Conservation (phyloP, 2,113 vertebrate genomes). For the Oncorhynchus mykiss region DNA sequence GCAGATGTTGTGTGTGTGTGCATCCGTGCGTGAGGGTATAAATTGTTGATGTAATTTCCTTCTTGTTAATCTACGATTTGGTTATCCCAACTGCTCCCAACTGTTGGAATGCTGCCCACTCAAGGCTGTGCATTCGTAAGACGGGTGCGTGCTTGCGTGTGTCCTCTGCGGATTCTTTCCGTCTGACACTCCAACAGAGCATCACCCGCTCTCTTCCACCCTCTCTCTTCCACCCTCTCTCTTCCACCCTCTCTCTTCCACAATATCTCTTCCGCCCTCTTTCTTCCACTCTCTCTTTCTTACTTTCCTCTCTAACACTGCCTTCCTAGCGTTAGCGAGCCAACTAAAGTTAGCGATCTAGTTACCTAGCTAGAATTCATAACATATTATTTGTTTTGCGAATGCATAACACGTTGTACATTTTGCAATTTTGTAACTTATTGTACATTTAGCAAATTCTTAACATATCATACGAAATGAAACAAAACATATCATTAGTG, state of each 20-base stretch:
- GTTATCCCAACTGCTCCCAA: conserved; percentile 65
- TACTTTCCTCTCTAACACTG: background rate
- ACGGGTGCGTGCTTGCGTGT: conserved; percentile 5
- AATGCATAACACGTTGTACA: too few species aligned
- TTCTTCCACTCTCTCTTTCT: background rate
- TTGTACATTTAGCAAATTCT: too few species aligned
- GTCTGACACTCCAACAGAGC: conserved; percentile 20
- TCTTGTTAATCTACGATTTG: conserved; percentile 71
- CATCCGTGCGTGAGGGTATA: conserved; percentile 39
- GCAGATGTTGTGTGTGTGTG: background rate
- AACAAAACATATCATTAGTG: too few species aligned
- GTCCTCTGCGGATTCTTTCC: conserved; percentile 20
- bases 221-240: too few species aligned
- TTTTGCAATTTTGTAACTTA: too few species aligned
- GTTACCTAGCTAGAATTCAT: too few species aligned
- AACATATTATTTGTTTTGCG: too few species aligned
- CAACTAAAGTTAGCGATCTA: too few species aligned
- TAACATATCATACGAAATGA: too few species aligned
- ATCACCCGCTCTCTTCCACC: conserved; percentile 17
- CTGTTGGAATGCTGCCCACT: conserved; percentile 64
- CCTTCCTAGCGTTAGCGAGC: background rate
- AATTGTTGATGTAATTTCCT: conserved; percentile 64
- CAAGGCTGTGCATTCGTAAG: conserved; percentile 36
- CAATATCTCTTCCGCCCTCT: too few species aligned
- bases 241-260: too few species aligned